Base-by-base conservation (phyloP, 2,797 vertebrate genomes). In the Mico argentatus region DNA sequence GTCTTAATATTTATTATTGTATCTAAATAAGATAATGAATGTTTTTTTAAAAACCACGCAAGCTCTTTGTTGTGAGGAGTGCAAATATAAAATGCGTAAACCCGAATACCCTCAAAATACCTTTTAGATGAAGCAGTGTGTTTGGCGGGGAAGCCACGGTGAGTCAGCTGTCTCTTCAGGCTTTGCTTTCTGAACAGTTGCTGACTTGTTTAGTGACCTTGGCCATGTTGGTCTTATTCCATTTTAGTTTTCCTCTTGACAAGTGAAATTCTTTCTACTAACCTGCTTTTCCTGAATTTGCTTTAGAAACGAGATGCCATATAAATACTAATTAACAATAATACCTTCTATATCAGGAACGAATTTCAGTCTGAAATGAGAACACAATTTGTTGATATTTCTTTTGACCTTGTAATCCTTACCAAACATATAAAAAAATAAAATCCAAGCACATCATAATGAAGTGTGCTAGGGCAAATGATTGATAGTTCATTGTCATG, bases 121-220 rank as follows among this genome's bases (percentile, higher is more conserved):
- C 88, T 93, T 96, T 70, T 33, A 44, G 12, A 57, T 75, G 77
- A 95, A 86, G 50, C 57, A 20, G n/a, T 39, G 52, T 81, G 36
- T 86, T 88, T 86, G 90, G 73, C 87, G 64, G n/a, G 75, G 48
- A 90, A 92, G 83, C 91, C 86, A 44, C 36, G 0, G 50, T 93
- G 92, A 97, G 96, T 97, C 97, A 97, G 86, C 96, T 88, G 87
- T 92, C 95, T 94, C 57, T 87, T 88, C 81, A 92, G 83, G 46
- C 92, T 82, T 84, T 84, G 67, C 79, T 92, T 91, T 85, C 83
- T 33, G 39, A 94, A 95, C 79, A 61, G 70, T 77, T 77, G 46
- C 90, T 50, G 92, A 88, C 79, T 93, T 92, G 85, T 92, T 94
- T 77, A 50, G 92, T 96, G 97, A 96, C 97, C 94, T 97, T 97